phyloP scores from a whole-genome alignment of 2,797 vertebrate species.

The Serranus cabrilla region DNA sequence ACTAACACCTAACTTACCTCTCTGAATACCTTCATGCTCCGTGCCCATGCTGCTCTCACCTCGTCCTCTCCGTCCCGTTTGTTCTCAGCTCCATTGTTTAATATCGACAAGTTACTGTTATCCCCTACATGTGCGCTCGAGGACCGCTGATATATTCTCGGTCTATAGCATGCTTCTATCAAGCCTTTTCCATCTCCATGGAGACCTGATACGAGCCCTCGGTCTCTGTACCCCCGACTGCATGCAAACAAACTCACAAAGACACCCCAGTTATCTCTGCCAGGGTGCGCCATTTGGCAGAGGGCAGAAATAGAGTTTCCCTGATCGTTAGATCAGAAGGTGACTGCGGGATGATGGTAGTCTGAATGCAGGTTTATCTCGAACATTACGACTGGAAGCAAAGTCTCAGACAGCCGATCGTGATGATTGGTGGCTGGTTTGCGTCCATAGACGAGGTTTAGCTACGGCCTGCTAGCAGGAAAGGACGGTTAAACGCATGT shows the following conservation, averaged over 20 bases:
- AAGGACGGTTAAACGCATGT: background rate
- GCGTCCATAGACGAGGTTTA: background rate
- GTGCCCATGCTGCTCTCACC: conserved; percentile 24
- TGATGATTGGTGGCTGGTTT: conserved; percentile 2
- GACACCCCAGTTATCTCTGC: conserved; percentile 45
- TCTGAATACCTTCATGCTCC: conserved; percentile 13
- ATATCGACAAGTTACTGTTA: conserved; percentile 51
- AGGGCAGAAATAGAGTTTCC: conserved; percentile 32
- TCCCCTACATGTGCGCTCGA: conserved; percentile 13
- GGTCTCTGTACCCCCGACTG: conserved; percentile 30
- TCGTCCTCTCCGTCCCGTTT: conserved; percentile 23
- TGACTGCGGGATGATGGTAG: conserved; percentile 28
- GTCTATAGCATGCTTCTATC: conserved; percentile 42
- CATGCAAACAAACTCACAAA: conserved; percentile 50
- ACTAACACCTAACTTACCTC: conserved; percentile 27
- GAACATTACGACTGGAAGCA: conserved; percentile 12
- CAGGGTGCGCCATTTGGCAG: conserved; percentile 47
- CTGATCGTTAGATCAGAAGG: conserved; percentile 31
- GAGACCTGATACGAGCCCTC: conserved; percentile 43
- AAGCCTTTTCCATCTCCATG: conserved; percentile 53
- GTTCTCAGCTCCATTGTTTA: conserved; percentile 68
- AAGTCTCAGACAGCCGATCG: conserved; percentile 6
- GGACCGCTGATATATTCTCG: conserved; percentile 50
- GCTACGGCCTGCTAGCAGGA: background rate
- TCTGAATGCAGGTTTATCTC: conserved; percentile 36